Base-by-base conservation (phyloP, 2,888 invertebrate species). In the Drosophila histrio region DNA sequence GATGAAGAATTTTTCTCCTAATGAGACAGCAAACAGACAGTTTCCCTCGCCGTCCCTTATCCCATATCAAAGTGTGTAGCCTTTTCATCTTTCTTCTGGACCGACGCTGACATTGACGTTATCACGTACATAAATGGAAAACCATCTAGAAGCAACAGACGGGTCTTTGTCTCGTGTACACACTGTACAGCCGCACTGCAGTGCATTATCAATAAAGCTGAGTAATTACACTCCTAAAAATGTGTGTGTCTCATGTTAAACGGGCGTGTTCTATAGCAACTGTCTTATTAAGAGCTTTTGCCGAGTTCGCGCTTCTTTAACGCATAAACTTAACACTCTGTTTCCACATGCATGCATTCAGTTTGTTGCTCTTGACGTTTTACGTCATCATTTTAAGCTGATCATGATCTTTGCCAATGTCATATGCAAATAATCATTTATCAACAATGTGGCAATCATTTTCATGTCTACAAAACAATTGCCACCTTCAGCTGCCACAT, bases 171-270 rank as follows among this genome's bases (percentile, higher is more conserved):
- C n/a, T 39, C 52, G 22, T 50, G 49, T 62, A 39, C 59, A 54
- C 60, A 43, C 19, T 46, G 15, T 17, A 21, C 38, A 38, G 34
- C 22, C 41, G 22, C 47, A 43, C 46, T 59, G 36, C 41, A 47
- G 38, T 62, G 52, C 49, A 65, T 39, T 67, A 67, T 68, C 56
- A 70, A 59, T 54, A 65, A 65, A 54, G 73, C 80, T 76, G 72
- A 67, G 77, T 72, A 79, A 75, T 79, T 54, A 60, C 46, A 59
- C 21, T 54, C 43, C 39, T 44, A 15, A 19, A 19, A 15, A 24
- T 39, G 47, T 49, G n/a, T 24, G 32, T 3, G 36, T 30, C 22
- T 22, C 19, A 6, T 41, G 1, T 13, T 19, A 11, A 36, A 30
- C 7, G 30, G 56, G 21, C 9, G 28, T 19, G 30, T 50, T 36